Percentiles rank a stretch among this genome's conserved stretches.
Conservation (phyloP, 2,113 vertebrate genomes). For the Genyomyrus donnyi region DNA sequence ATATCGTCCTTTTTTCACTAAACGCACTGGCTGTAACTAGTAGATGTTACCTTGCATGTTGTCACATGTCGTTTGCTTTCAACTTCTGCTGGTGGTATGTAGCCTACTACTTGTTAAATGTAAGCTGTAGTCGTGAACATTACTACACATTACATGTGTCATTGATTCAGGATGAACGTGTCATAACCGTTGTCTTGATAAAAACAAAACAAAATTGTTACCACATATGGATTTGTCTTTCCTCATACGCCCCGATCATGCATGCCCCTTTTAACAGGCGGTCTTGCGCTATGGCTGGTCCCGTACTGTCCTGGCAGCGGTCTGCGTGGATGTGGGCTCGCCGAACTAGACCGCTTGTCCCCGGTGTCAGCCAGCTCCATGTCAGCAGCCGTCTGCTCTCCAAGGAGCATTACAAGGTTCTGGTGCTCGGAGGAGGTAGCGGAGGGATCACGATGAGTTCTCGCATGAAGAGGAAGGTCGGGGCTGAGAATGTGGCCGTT, state of each 20-base stretch:
- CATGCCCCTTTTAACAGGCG: not conserved
- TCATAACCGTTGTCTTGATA: not conserved
- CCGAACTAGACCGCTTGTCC: not conserved
- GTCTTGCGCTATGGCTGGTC: not conserved
- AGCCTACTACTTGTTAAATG: not conserved
- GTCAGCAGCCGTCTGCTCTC: slow-evolving; percentile 47
- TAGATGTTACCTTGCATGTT: not conserved
- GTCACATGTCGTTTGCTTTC: not conserved
- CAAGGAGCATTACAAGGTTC: slow-evolving; percentile 77
- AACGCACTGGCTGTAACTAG: not conserved
- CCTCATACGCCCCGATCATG: not conserved
- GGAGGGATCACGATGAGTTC: slow-evolving; percentile 89
- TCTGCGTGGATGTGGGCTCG: not conserved
- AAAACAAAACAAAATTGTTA: not conserved
- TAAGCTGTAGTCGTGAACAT: not conserved
- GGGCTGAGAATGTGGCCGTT: slow-evolving; percentile 78
- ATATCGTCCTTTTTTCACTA: not conserved
- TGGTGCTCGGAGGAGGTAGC: slow-evolving; percentile 83
- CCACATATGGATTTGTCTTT: not conserved
- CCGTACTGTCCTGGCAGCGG: not conserved
- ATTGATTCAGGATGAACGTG: not conserved
- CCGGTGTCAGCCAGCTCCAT: slow-evolving; percentile 38
- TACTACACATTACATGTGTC: not conserved
- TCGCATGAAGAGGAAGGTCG: slow-evolving; percentile 84
- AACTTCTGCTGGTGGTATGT: not conserved